Conservation (phyloP, 92 coral and sea anemone genomes). For the Parazoanthus darwini region DNA sequence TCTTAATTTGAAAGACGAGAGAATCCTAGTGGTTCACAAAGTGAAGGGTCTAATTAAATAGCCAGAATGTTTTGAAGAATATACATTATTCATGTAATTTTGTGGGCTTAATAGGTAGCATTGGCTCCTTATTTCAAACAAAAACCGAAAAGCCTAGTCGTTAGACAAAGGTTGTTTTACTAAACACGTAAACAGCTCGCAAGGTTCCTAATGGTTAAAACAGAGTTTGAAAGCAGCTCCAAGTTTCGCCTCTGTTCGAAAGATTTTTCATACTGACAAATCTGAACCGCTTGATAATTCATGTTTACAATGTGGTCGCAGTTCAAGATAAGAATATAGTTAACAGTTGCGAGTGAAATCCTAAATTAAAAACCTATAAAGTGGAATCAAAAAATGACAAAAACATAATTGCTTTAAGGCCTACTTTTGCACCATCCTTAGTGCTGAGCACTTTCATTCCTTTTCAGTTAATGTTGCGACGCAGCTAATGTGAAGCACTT, state of each 20-base stretch:
- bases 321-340: background rate
- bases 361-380: constrained; percentile 22
- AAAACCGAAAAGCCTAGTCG: background rate
- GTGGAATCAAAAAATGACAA: background rate
- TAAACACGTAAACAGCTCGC: background rate
- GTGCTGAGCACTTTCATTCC: background rate
- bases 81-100: constrained; percentile 60
- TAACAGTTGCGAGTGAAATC: constrained; percentile 22
- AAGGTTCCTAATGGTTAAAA: background rate
- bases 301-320: constrained; percentile 32
- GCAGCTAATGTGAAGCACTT: background rate
- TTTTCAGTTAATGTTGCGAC: background rate
- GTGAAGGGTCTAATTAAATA: constrained; percentile 5
- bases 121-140: constrained; percentile 4
- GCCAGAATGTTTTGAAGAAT: constrained; percentile 35
- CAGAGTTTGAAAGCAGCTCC: background rate
- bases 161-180: background rate
- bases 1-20: background rate
- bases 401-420: background rate
- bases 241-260: background rate
- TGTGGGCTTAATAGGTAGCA: constrained; percentile 55
- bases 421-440: background rate
- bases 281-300: background rate
- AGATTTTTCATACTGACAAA: background rate
- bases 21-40: background rate